These are phyloP conservation scores for Diplodus sargus DNA, from an alignment of 2,797 vertebrate genomes.

Conservation along the genomic window DNA sequence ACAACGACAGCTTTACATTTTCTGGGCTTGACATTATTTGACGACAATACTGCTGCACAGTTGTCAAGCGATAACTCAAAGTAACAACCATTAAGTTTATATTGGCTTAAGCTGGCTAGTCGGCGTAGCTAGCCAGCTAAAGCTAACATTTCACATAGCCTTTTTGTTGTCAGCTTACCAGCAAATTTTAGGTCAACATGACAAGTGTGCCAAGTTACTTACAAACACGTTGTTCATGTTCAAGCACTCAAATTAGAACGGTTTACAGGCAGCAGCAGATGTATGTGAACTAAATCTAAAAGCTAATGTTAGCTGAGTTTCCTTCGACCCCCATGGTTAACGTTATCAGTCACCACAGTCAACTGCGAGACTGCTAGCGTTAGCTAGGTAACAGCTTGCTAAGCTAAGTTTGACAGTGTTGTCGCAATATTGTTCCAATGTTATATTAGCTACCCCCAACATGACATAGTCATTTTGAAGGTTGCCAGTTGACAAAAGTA, in stretches of 20 bases:
- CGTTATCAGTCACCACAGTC: not conserved
- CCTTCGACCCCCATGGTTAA: not conserved
- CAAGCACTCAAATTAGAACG: accelerated
- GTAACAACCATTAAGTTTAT: not conserved
- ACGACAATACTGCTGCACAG: accelerated
- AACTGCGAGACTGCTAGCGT: not conserved
- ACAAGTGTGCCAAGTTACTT: not conserved
- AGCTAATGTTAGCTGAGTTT: slow-evolving; percentile 42
- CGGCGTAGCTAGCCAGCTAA: slow-evolving; percentile 29
- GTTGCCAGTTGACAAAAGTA: not conserved
- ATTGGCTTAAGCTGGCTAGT: slow-evolving; percentile 24
- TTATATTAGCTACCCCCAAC: too few relatives aligned
- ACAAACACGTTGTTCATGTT: accelerated
- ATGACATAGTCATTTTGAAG: too few relatives aligned
- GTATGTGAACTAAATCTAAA: not conserved
- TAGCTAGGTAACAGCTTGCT: slow-evolving; percentile 13
- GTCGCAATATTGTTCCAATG: not conserved
- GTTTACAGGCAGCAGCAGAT: accelerated
- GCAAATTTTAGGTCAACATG: not conserved
- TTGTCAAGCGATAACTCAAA: not conserved
- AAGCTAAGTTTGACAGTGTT: not conserved
- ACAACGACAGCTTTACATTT: not conserved
- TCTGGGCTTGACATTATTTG: accelerated
- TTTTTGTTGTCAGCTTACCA: slow-evolving; percentile 17
- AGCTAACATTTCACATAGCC: not conserved